phyloP scores from a whole-genome alignment of 2,888 invertebrate genomes.

The Limnephilus marmoratus region DNA sequence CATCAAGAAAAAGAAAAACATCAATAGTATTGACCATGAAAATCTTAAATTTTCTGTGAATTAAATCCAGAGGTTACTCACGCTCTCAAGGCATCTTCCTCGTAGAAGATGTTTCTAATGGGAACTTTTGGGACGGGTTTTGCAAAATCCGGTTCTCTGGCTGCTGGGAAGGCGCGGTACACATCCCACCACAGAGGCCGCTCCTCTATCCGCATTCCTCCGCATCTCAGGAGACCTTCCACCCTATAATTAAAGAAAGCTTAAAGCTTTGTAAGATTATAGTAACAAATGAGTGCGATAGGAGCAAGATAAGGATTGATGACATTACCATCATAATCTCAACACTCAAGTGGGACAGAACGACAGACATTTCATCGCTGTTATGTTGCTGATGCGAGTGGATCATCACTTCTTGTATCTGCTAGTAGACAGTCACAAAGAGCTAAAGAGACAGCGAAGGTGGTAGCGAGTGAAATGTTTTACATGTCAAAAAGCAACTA shows the following conservation, averaged over 20 bases:
- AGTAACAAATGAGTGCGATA: neutral
- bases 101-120: slow-evolving; percentile 86
- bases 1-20: too few species aligned
- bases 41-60: neutral
- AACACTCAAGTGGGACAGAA: neutral
- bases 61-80: slow-evolving; percentile 71
- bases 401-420: too few species aligned
- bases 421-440: too few species aligned
- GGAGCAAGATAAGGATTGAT: neutral
- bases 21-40: neutral
- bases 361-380: too few species aligned
- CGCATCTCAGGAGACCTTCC: slow-evolving; percentile 86
- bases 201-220: slow-evolving; percentile 88
- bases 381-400: too few species aligned
- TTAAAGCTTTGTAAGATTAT: neutral
- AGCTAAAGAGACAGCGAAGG: too few species aligned
- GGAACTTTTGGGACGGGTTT: slow-evolving; percentile 79
- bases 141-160: slow-evolving; percentile 87
- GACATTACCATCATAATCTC: neutral
- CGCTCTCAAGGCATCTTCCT: slow-evolving; percentile 91
- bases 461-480: too few species aligned
- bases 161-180: slow-evolving; percentile 94
- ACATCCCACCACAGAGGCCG: slow-evolving; percentile 96
- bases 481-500: too few species aligned
- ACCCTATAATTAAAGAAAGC: slow-evolving; percentile 77